Evolutionary conservation across 2,888 invertebrate genomes (phyloP).

Genomic region (Anthophora plumipes): DNA sequence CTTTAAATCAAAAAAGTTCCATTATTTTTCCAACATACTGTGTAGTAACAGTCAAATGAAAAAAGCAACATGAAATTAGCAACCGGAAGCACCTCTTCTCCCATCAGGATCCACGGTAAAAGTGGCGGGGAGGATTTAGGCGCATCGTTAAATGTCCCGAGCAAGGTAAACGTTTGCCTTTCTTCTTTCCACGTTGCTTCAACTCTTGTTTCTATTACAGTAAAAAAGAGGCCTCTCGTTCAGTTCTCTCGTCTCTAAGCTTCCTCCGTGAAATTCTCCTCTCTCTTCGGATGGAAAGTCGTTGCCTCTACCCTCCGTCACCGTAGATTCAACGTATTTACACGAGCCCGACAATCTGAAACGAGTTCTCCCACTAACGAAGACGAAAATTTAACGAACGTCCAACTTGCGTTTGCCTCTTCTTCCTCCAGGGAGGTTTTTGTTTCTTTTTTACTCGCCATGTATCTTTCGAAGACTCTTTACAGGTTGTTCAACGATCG

Average conservation of each 20-base stretch:
- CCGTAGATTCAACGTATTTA: conserved; percentile 34
- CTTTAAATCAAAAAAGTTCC: too few species aligned
- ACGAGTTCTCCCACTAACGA: conserved; percentile 45
- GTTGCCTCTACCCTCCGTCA: background rate
- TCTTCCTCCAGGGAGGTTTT: background rate
- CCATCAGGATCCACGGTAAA: background rate
- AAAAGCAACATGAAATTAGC: too few species aligned
- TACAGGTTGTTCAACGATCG: conserved; percentile 32
- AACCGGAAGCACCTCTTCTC: background rate
- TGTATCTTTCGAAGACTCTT: background rate
- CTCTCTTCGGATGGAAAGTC: conserved; percentile 20
- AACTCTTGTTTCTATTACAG: background rate
- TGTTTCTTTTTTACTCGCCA: too few species aligned
- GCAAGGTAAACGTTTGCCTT: conserved; percentile 62
- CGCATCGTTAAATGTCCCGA: conserved; percentile 54
- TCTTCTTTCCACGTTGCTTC: conserved; percentile 30
- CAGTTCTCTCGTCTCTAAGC: conserved; percentile 22
- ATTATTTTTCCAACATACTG: too few species aligned
- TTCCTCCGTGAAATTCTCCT: conserved; percentile 33
- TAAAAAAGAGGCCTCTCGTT: conserved; percentile 5
- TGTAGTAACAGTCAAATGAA: too few species aligned
- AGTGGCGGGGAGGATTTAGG: conserved; percentile 16
- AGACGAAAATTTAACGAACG: conserved; percentile 54
- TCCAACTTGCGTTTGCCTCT: background rate
- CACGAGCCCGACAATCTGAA: conserved; percentile 36